A percentile compares a stretch with the other conserved stretches of the same genome.
Evolutionary conservation across 64 coral and sea anemone species (phyloP).

Genomic region (Actinia tenebrosa): DNA sequence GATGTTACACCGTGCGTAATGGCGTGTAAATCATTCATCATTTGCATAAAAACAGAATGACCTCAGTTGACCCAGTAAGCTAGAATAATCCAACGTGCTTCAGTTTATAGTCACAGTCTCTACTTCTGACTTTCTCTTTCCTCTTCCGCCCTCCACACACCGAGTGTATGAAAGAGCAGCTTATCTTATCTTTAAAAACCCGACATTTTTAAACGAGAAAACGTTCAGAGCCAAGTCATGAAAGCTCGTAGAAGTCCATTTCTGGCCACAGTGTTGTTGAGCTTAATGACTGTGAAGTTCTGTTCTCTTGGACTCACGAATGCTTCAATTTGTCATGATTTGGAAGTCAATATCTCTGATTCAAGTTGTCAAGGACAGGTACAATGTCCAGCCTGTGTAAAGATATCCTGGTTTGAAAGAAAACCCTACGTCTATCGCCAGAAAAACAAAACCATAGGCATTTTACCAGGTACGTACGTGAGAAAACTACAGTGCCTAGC

Average conservation of each 20-base stretch:
- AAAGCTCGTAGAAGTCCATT: not conserved
- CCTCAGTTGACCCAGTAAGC: too few relatives aligned
- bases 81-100: too few relatives aligned
- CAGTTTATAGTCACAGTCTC: too few relatives aligned
- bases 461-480: slow-evolving; percentile 15
- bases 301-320: not conserved
- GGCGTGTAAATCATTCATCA: too few relatives aligned
- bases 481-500: not conserved
- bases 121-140: not conserved
- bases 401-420: slow-evolving; percentile 7
- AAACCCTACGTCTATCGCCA: not conserved
- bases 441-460: not conserved
- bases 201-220: not conserved
- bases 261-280: not conserved
- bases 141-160: too few relatives aligned
- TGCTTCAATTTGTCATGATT: not conserved
- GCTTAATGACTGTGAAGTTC: not conserved
- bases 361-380: not conserved
- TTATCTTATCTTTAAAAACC: not conserved
- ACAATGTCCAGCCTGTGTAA: not conserved
- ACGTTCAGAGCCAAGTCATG: not conserved
- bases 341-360: not conserved
- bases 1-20: too few relatives aligned
- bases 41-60: too few relatives aligned
- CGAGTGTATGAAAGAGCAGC: too few relatives aligned